Base-by-base conservation (phyloP, 2,888 invertebrate species). In the Unio delphinus region DNA sequence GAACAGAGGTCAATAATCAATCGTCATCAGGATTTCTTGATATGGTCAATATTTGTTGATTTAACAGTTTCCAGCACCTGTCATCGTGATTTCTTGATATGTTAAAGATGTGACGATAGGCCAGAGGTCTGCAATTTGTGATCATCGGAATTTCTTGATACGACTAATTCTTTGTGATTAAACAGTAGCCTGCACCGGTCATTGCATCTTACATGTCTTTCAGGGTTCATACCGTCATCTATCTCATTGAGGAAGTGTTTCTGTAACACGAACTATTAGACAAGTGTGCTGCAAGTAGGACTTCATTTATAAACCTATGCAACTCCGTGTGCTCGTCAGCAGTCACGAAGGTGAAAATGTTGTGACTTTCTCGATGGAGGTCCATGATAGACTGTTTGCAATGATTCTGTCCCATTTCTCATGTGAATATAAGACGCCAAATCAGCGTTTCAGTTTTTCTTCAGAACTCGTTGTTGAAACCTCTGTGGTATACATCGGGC, bases 341-440 rank as follows among this genome's bases (percentile, higher is more conserved):
- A 18, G 60, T 66, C 62, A 82, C 62, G 65, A 70, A 65, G 18
- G 73, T 67, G 65, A 83, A 83, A 28, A 83, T 81, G 59, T 82
- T 75, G 58, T 78, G 74, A 7, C 75, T 78, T 18, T 79, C 70
- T 62, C 76, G 72, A 79, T 80, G 72, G 23, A 70, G 70, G 56
- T 81, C 80, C 54, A 70, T 72, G 56, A 83, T 70, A 0, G 80
- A 80, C 60, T 74, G 74, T 61, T 76, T 75, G 69, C 74, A 83
- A 68, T 83, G 81, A 65, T 83, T 82, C 62, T 83, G 76, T 65
- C 83, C 83, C 82, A 83, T 80, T n/a, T 80, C 79, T 4, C 80
- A 82, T 18, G 78, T 15, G 73, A 65, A 68, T 83, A 83, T 28
- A 83, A 73, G 30, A 64, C 70, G 15, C 81, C 79, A 60, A 83